Base-by-base conservation (phyloP, 2,113 vertebrate species). In the Gymnorhina tibicen region DNA sequence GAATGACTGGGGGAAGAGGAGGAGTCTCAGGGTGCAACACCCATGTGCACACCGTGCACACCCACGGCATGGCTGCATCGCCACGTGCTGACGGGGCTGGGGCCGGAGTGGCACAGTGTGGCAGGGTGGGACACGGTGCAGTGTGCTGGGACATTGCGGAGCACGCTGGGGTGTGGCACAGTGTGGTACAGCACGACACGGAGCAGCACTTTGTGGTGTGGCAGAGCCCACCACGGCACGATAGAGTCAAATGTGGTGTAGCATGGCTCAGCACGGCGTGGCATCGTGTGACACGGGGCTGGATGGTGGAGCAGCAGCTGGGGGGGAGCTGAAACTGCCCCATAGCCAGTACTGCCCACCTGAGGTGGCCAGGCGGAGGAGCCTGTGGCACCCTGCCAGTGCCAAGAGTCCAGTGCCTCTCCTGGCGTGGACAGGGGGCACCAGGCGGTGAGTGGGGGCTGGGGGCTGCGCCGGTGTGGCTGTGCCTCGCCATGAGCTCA, bases 91-190 rank as follows among this genome's bases (percentile, higher is more conserved):
- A 14, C 1, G 2, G 68, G 18, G 30, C 28, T 5, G 20, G 60
- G 7, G 55, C 28, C 0, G 0, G 20, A 21, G 56, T 4, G 33
- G 41, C 39, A 22, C 23, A 1, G 14, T 1, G 28, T 1, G 7
- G 24, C 5, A 2, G 0, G 5, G 19, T 0, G 16, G 58, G 24
- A 7, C 1, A 2, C 35, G 11, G 47, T 3, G 16, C 2, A 2
- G 11, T 0, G 0, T 0, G 7, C 10, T 2, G n/a, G 49, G 56
- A 8, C 16, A 9, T 3, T 3, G 27, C 2, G 21, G 10, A 21
- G 32, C 14, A 1, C 1, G 11, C 2, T 35, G 60, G 27, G n/a
- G 33, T 7, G 10, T 13, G 52, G 10, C 28, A 19, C 24, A 3
- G 2, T 1, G 4, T 19, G 14, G 33, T 2, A 11, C 27, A 16